Evolutionary conservation across 2,797 vertebrate genomes (phyloP), one percentile per base, ranked within the genome.

Genomic region (Sorex maritimensis): DNA sequence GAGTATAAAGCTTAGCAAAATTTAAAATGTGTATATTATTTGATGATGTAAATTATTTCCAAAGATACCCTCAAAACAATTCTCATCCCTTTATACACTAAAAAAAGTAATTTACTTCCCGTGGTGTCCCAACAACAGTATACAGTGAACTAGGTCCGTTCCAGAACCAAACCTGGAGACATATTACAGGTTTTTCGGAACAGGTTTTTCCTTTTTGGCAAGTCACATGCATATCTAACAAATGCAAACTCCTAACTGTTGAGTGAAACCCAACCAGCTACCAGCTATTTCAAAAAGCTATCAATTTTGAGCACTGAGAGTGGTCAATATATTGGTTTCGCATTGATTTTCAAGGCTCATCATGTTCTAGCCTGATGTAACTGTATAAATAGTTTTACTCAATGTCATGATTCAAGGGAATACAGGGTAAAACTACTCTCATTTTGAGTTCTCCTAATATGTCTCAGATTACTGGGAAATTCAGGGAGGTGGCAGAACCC

Each of bases 101-200:
- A 77, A 58, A 77, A 77, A 21, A 21, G 46, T 23, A 85, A 6
- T 65, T 30, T 77, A 7, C 34, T 82, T 94, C 26, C 9, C 38
- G n/a, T 87, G 82, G 49, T 52, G 78, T 72, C 71, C 82, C 34
- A 86, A 46, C 34, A 46, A 34, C 30, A 86, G 15, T 82, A 63
- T 72, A 5, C 72, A 21, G 17, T 82, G 12, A 69, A 82, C n/a
- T 41, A 6, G 41, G 13, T 52, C 65, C 24, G n/a, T 88, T 82
- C 38, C 24, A 71, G 24, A 63, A 24, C 8, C 69, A 87, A 55
- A 15, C 34, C 38, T 58, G 52, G 74, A 65, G 49, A 81, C 23
- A 28, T 7, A 12, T 46, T 38, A 26, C 7, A 58, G 6, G 26
- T 55, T 91, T 61, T 92, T 6, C 21, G 34, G 34, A 34, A 34